Evolutionary conservation across 1,140 invertebrate genomes (phyloP), one percentile per base, ranked within the genome.

Genomic region (Aricia agestis): DNA sequence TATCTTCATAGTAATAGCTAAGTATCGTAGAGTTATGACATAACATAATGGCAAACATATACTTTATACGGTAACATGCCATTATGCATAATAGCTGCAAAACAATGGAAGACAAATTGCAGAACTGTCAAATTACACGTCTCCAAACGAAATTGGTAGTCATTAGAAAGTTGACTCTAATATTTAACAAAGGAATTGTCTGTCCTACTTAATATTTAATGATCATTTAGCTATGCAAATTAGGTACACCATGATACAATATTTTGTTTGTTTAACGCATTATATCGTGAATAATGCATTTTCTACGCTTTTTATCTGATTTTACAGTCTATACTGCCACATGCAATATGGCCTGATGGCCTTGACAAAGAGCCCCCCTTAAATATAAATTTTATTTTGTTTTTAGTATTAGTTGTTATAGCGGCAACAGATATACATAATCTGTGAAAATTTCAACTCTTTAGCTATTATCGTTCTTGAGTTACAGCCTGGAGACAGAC

Each of bases 121-220:
- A 63, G 58, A 59, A 2, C 58, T 59, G 19, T 63, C 59, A 63
- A 63, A 63, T 63, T 63, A 63, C 11, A 63, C 45, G 1, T 52
- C 11, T 42, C 25, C 25, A 25, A 36, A 36, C 36, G 36, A 36
- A 36, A 36, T 52, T 13, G 45, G 45, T 52, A 13, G 45, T 13
- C 11, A 13, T 13, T 52, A 52, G 45, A 52, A 52, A 15, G 45
- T 13, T 52, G 45, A 42, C 11, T 52, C 45, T 2, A 52, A 52
- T 52, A 52, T 52, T 52, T 13, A 45, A 45, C 45, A 52, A 52
- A 52, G 45, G 45, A 52, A 52, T 52, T 15, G 13, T 45, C 45
- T 36, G 36, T 9, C 5, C 10, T 52, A 15, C 45, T 52, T 52
- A 52, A 52, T 52, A 13, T 13, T 3, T 52, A 52, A 52, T 52